Evolutionary conservation across 2,113 vertebrate species (phyloP), one percentile per base, ranked within the genome.

Genomic region (Narcine bancroftii): DNA sequence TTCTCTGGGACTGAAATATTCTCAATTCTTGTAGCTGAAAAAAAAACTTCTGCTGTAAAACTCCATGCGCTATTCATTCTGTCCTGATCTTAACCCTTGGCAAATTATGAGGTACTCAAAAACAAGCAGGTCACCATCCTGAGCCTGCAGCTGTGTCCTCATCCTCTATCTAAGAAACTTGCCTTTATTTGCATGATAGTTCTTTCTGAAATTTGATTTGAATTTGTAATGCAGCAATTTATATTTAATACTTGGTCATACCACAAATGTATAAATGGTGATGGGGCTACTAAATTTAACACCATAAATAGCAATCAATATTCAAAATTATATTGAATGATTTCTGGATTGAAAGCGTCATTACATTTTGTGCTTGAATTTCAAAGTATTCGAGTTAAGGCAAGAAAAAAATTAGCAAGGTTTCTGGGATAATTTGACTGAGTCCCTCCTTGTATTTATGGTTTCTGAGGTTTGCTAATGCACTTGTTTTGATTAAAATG

Each of bases 1-100:
- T 85, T 56, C 81, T 39, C 33, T n/a, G 81, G n/a, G 50, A n/a
- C 81, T 85, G 24, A 91, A 91, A 91, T 13, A 7, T 66, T 89
- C 65, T 65, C 77, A 13, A 89, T 89, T 15, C 63, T 89, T 65
- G 19, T 24, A 42, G 36, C 89, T 36, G 81, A 85, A 36, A 19
- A 36, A 19, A 5, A 36, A 85, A 85, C 33, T 53, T 85, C 13
- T 36, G 81, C 29, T 47, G 26, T 69, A 69, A 36, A 66, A 47
- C 39, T 69, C 89, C 65, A 45, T 26, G 13, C 69, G 24, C 66
- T 60, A 60, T 85, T 47, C 24, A 69, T 91, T 91, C 65, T 69
- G 39, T 47, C 42, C 42, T 33, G 89, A 91, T 69, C 89, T 91
- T 91, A 91, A 47, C 39, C 13, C 7, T 26, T 19, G 29, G 42